These are phyloP conservation scores for Philonicus albiceps DNA, from an alignment of 2,888 invertebrate species.

Conservation along the genomic window DNA sequence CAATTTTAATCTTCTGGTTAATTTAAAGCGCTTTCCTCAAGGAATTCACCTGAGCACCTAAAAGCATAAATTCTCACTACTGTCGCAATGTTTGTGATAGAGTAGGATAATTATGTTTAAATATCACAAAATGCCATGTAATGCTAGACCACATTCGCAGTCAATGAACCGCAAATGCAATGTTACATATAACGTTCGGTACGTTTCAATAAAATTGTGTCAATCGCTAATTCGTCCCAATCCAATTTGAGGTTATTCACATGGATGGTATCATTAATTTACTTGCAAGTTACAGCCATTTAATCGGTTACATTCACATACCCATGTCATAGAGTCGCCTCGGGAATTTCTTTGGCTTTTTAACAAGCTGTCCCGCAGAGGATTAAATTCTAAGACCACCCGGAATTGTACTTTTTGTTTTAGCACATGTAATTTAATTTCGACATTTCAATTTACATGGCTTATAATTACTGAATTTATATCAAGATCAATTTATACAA, in stretches of 20 bases:
- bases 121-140: background rate
- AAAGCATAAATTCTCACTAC: background rate
- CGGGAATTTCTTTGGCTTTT: background rate
- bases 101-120: background rate
- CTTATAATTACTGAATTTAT: background rate
- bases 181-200: too few species aligned
- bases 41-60: background rate
- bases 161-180: background rate
- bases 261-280: background rate
- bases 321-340: background rate
- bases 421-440: background rate
- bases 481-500: background rate
- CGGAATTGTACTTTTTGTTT: background rate
- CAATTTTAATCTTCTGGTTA: background rate
- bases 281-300: background rate
- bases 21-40: background rate
- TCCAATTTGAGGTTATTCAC: conserved; percentile 31
- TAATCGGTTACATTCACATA: background rate
- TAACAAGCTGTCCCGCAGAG: background rate
- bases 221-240: conserved; percentile 22
- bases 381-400: background rate
- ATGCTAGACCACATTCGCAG: background rate
- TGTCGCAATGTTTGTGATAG: background rate
- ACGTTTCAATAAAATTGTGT: conserved; percentile 12
- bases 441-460: background rate